Evolutionary conservation across 2,113 vertebrate genomes (phyloP), one percentile per base, ranked within the genome.

Genomic region (Mohoua ochrocephala): DNA sequence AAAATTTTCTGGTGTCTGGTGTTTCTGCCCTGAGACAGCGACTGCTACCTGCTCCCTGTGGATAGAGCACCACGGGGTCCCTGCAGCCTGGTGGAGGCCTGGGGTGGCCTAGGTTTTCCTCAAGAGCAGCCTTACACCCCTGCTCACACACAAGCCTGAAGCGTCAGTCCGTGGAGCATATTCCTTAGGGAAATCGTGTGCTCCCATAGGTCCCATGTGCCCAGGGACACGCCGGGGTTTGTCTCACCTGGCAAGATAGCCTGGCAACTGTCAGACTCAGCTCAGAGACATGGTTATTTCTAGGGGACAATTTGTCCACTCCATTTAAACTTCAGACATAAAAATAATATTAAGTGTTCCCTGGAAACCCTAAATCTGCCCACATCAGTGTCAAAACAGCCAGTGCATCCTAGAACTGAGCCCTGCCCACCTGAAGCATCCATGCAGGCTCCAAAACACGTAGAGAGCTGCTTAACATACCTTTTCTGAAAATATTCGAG

Each of bases 51-150:
- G 73, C 21, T 54, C 28, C 15, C 47, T 45, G 21, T 50, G 37
- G 24, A 23, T 9, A 15, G 37, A 33, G 17, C 26, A 35, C 31
- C n/a, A 33, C 0, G 0, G n/a, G 14, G 15, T 79, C 49, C 4
- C 5, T 52, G 44, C 27, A 17, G 35, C 7, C 42, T 61, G 42
- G 4, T 24, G 31, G 45, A 81, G 41, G 17, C 9, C 22, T 92
- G 39, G 20, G 2, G 9, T 20, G 63, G 11, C 53, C 67, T 11
- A 10, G 20, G 7, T 30, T 76, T 81, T 73, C 84, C 53, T 52
- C 39, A 28, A 15, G 33, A 28, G 13, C 44, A 84, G n/a, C 30
- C 15, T 70, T 56, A 26, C 11, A 39, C 3, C 19, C 13, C 22
- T 77, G 49, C 49, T 76, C 15, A 71, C 35, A 56, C 15, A 35